Evolutionary conservation across 2,888 invertebrate genomes (phyloP).

Genomic region (Phragmatobia fuliginosa): DNA sequence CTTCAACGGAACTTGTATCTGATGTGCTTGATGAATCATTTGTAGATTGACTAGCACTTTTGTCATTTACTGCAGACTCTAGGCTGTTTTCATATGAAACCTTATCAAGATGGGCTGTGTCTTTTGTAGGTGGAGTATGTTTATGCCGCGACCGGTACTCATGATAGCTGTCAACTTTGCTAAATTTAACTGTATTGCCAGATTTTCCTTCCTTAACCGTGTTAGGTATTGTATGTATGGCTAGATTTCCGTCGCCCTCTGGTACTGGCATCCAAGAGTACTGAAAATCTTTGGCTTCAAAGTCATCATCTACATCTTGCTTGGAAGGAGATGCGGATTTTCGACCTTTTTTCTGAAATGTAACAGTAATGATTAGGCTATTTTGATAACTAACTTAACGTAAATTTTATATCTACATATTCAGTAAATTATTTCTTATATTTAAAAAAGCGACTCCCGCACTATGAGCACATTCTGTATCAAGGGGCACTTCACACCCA

Average conservation of each 20-base stretch:
- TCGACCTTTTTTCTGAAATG: slow-evolving; percentile 58
- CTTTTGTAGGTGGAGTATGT: slow-evolving; percentile 82
- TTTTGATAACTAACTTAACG: no score
- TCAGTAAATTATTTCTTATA: no score
- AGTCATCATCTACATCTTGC: slow-evolving; percentile 45
- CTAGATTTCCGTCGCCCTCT: slow-evolving; percentile 73
- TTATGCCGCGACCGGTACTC: slow-evolving; percentile 80
- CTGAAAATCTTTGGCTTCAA: slow-evolving; percentile 64
- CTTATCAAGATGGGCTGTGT: slow-evolving; percentile 49
- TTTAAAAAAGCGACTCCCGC: no score
- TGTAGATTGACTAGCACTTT: slow-evolving; percentile 53
- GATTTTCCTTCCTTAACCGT: slow-evolving; percentile 61
- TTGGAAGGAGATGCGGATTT: slow-evolving; percentile 61
- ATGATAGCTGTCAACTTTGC: slow-evolving; percentile 77
- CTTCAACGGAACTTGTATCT: slow-evolving; percentile 66
- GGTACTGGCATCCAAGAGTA: slow-evolving; percentile 84
- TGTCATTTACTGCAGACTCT: slow-evolving; percentile 62
- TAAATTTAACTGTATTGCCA: slow-evolving; percentile 75
- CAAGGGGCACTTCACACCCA: no score
- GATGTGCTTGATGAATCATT: slow-evolving; percentile 60
- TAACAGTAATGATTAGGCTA: not conserved
- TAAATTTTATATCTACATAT: no score
- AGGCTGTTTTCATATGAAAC: slow-evolving; percentile 51
- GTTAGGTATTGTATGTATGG: slow-evolving; percentile 75
- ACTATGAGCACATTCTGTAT: no score